These are phyloP conservation scores for Hydrozoanthus gracilis DNA, from an alignment of 92 coral and sea anemone genomes.

Conservation along the genomic window DNA sequence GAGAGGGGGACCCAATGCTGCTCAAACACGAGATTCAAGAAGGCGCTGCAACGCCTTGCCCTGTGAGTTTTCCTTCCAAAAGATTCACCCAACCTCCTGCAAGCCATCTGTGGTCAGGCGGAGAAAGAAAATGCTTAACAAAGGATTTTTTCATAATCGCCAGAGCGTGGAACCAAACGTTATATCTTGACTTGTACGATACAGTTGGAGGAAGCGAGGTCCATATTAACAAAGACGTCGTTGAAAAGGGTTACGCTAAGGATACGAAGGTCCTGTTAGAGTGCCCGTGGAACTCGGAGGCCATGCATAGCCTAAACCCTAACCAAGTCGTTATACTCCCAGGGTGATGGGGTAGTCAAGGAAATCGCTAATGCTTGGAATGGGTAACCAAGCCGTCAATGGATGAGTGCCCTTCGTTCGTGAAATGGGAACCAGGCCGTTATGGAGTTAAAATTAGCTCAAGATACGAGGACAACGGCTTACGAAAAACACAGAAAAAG, in stretches of 20 bases:
- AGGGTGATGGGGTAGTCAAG: slow-evolving; percentile 21
- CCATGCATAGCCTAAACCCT: slow-evolving; percentile 22
- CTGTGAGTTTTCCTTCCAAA: too few relatives aligned
- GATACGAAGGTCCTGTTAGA: slow-evolving; percentile 53
- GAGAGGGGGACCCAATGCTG: too few relatives aligned
- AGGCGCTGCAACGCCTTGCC: too few relatives aligned
- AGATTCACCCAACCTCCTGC: too few relatives aligned
- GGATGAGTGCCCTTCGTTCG: too few relatives aligned
- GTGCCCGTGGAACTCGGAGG: slow-evolving; percentile 60
- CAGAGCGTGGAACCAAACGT: slow-evolving; percentile 79
- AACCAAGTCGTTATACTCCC: slow-evolving; percentile 53
- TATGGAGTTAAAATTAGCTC: too few relatives aligned
- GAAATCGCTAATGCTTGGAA: background rate
- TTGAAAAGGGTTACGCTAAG: slow-evolving; percentile 75
- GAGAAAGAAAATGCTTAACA: too few relatives aligned
- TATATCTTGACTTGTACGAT: slow-evolving; percentile 82
- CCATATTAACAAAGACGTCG: slow-evolving; percentile 79
- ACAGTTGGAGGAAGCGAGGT: slow-evolving; percentile 68
- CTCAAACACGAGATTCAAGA: too few relatives aligned
- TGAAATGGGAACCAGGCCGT: too few relatives aligned
- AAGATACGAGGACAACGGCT: too few relatives aligned
- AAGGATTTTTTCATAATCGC: background rate
- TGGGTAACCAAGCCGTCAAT: background rate
- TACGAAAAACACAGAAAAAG: too few relatives aligned
- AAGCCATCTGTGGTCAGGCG: too few relatives aligned